Percentiles rank a stretch among this genome's conserved stretches.
Conservation (phyloP, 2,113 vertebrate genomes). For the Hylia prasina region DNA sequence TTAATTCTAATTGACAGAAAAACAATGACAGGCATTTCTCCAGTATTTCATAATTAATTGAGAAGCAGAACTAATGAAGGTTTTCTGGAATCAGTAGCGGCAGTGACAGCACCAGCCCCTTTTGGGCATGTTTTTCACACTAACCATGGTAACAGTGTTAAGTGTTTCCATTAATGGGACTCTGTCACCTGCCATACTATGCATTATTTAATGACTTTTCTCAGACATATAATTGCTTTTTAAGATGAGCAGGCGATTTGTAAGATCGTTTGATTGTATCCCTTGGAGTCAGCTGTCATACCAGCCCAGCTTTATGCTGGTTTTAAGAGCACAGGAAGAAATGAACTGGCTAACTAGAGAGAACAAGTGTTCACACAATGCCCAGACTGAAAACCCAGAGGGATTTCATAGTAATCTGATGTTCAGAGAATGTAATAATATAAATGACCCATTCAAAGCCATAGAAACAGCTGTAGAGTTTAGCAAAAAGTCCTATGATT, state of each 20-base stretch:
- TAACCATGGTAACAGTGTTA: slow-evolving; percentile 8
- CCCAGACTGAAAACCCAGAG: background rate
- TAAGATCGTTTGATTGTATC: background rate
- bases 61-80: slow-evolving; percentile 35
- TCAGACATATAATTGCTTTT: slow-evolving; percentile 15
- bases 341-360: background rate
- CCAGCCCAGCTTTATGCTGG: background rate
- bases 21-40: slow-evolving; percentile 3
- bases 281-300: background rate
- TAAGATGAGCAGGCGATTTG: slow-evolving; percentile 21
- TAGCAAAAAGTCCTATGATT: background rate
- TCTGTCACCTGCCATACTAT: background rate
- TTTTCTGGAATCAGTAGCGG: background rate
- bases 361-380: background rate
- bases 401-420: background rate
- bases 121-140: slow-evolving; percentile 2
- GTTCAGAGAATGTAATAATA: background rate
- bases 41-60: background rate
- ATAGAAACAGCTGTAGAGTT: background rate
- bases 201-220: slow-evolving; percentile 30
- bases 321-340: background rate
- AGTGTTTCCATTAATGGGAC: background rate
- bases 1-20: background rate
- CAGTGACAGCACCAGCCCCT: background rate
- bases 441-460: background rate